These are phyloP conservation scores for Dysdera silvatica DNA, from an alignment of 1,140 invertebrate genomes.

Conservation along the genomic window DNA sequence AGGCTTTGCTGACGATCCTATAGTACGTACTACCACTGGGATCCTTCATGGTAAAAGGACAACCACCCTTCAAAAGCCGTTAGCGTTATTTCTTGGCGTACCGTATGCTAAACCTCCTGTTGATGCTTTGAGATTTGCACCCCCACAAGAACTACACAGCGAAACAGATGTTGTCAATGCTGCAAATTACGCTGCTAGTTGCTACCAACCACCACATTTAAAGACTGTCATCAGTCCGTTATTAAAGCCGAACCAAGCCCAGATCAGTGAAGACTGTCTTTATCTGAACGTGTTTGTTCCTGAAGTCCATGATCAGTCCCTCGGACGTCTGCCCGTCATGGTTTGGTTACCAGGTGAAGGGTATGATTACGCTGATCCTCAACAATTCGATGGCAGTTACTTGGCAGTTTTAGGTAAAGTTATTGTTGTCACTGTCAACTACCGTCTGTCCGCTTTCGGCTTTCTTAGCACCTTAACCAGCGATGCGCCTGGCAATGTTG, in stretches of 20 bases:
- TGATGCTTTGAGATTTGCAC: constrained; percentile 33
- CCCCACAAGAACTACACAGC: background rate
- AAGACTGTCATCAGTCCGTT: constrained; percentile 30
- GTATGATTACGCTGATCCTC: constrained; percentile 36
- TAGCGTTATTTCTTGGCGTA: constrained; percentile 31
- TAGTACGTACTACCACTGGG: background rate
- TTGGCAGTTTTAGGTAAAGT: constrained; percentile 36
- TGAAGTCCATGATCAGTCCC: background rate
- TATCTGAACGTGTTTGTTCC: constrained; percentile 37
- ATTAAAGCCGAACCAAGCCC: constrained; percentile 11
- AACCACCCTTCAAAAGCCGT: background rate
- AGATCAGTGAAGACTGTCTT: constrained; percentile 37
- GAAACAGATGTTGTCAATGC: background rate
- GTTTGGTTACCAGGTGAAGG: constrained; percentile 38
- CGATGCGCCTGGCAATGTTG: constrained; percentile 81
- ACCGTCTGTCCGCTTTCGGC: constrained; percentile 57
- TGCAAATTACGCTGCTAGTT: constrained; percentile 28
- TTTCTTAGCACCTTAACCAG: constrained; percentile 66
- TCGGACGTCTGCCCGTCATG: constrained; percentile 45
- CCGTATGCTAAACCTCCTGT: constrained; percentile 38
- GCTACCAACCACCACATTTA: constrained; percentile 34
- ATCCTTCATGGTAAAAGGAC: background rate
- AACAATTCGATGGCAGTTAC: constrained; percentile 34
- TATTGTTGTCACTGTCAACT: constrained; percentile 43
- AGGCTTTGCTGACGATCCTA: too few relatives aligned